Percentiles rank a stretch among this genome's conserved stretches.
Evolutionary conservation across 2,797 vertebrate genomes (phyloP).

Genomic region (Amblyopsis hoosieri): DNA sequence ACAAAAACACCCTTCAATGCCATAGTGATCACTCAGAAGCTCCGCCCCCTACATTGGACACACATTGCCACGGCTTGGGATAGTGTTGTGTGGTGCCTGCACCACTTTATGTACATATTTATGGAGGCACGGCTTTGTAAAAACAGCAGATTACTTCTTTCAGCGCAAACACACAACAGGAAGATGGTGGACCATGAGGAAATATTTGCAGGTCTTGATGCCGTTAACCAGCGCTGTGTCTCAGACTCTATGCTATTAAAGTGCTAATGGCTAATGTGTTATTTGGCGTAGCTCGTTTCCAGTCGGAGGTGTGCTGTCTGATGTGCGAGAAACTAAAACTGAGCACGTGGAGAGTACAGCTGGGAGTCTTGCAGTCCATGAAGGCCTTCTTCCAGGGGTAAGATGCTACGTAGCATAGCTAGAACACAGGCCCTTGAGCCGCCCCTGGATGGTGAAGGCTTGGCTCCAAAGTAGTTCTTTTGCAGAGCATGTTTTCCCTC

Average conservation of each 20-base stretch:
- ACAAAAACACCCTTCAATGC: too few relatives aligned
- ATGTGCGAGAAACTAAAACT: slow-evolving; percentile 93
- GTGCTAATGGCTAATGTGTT: neutral
- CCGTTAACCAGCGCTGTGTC: too few relatives aligned
- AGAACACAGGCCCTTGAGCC: neutral
- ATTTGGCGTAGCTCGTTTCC: slow-evolving; percentile 80
- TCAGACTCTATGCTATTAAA: neutral
- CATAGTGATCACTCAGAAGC: too few relatives aligned
- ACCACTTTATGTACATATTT: too few relatives aligned
- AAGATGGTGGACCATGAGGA: too few relatives aligned
- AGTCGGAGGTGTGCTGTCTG: slow-evolving; percentile 86
- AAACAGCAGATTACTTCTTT: too few relatives aligned
- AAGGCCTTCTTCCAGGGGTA: slow-evolving; percentile 92
- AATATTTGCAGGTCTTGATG: too few relatives aligned
- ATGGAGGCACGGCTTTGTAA: too few relatives aligned
- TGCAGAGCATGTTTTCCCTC: slow-evolving; percentile 18
- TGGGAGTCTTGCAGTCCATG: slow-evolving; percentile 92
- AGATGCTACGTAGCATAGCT: slow-evolving; percentile 23
- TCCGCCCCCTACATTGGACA: too few relatives aligned
- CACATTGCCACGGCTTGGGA: too few relatives aligned
- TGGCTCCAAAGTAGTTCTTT: neutral
- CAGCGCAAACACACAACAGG: too few relatives aligned
- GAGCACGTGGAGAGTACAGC: slow-evolving; percentile 95
- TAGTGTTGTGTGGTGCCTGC: too few relatives aligned
- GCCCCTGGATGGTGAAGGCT: neutral